A percentile compares a stretch with the other conserved stretches of the same genome.
Evolutionary conservation across 2,797 vertebrate genomes (phyloP).

Genomic region (Pseudochirops cupreus): DNA sequence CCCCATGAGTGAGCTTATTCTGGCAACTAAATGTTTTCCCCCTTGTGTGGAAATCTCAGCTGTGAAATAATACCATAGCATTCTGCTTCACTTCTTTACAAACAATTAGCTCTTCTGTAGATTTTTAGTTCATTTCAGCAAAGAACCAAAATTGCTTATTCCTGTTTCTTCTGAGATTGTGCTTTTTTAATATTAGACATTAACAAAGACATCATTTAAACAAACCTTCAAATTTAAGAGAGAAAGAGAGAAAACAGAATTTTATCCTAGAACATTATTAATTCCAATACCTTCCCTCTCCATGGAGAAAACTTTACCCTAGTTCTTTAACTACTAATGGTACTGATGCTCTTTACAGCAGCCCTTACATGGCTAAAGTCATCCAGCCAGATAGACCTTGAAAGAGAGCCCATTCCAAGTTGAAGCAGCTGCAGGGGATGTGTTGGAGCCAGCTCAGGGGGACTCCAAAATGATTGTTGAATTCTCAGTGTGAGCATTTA

Average conservation of each 20-base stretch:
- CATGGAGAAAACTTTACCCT: not conserved
- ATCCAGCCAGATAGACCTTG: not conserved
- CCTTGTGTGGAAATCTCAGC: not conserved
- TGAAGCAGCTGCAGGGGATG: not conserved
- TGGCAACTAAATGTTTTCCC: not conserved
- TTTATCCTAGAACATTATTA: not conserved
- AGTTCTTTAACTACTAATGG: not conserved
- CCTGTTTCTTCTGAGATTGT: not conserved
- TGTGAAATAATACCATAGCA: not conserved
- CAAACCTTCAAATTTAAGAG: not conserved
- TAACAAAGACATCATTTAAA: not conserved
- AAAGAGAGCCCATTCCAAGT: not conserved
- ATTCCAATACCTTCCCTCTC: not conserved
- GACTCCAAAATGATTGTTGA: not conserved
- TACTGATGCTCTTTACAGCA: not conserved
- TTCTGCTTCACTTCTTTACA: not conserved
- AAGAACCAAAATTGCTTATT: not conserved
- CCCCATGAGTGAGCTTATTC: not conserved
- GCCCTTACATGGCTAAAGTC: not conserved
- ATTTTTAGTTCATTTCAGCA: not conserved
- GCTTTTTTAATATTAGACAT: not conserved
- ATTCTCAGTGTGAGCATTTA: not conserved
- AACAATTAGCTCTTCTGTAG: not conserved
- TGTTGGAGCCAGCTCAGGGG: not conserved
- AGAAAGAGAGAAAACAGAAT: not conserved